A percentile compares a stretch with the other conserved stretches of the same genome.
phyloP scores from a whole-genome alignment of 30 jellyfish, hydroid and myxozoan genomes.

The Turritopsis rubra region DNA sequence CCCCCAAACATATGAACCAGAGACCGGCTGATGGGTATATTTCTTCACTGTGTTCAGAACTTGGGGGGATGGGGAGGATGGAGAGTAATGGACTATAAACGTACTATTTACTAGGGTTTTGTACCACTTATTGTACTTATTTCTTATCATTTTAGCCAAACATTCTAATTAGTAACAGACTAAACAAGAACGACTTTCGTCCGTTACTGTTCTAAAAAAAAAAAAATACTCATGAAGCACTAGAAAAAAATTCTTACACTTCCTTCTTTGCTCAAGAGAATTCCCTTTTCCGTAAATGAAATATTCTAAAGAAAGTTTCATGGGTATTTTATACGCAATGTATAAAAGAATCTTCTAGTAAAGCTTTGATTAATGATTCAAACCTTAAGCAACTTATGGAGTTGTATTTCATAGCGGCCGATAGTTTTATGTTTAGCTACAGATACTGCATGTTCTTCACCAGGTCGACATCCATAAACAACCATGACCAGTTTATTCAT shows the following conservation, averaged over 20 bases:
- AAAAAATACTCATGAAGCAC: not conserved
- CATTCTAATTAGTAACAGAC: no score
- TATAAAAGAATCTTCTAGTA: no score
- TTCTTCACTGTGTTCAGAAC: no score
- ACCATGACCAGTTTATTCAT: constrained; percentile 1
- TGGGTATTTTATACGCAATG: no score
- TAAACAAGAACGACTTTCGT: no score
- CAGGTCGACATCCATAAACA: constrained; percentile 4
- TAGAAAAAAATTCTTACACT: not conserved
- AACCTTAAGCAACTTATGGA: constrained; percentile 18
- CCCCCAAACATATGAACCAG: no score
- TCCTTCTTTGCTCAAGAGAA: constrained; percentile 7
- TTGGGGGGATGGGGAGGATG: no score
- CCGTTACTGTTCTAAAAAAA: not conserved
- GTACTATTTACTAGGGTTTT: no score
- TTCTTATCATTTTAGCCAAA: no score
- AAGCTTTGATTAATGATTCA: not conserved
- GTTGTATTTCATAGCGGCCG: constrained; percentile 11
- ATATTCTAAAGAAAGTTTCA: not conserved
- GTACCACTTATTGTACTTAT: no score
- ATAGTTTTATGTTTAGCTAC: constrained; percentile 9
- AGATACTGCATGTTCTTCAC: constrained; percentile 19
- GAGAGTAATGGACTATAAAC: no score
- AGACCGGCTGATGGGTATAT: no score
- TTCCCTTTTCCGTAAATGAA: not conserved